Base-by-base conservation (phyloP, 2,797 vertebrate species). In the Microctenopoma steveboyesi region DNA sequence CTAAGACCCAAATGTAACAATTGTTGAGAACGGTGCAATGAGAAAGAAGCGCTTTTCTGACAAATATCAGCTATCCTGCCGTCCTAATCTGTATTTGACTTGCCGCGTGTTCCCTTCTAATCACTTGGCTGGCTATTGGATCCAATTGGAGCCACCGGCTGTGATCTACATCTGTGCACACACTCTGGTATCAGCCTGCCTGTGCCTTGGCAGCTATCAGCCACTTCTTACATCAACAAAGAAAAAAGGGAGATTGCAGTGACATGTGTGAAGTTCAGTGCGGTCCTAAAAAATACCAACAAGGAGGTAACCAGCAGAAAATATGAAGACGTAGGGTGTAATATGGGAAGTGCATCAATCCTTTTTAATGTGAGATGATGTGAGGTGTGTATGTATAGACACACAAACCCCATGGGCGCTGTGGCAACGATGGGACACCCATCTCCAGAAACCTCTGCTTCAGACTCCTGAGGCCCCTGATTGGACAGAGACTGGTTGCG, bases 351-450 rank as follows among this genome's bases (percentile, higher is more conserved):
- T 4, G 27, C 56, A 37, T 1, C 4, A 27, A 0, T 27, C 8
- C 13, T 52, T 18, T 47, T n/a, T 43, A 43, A 46, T 9, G 13
- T 39, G 40, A 8, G 16, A 25, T 7, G 7, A 35, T 8, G 33
- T 35, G 33, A 35, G 33, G 33, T 39, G 1, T 14, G 16, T 66
- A 51, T 60, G 40, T 78, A 37, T 49, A 57, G 49, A 66, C 47
- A 22, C 14, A 85, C 88, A 12, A 77, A 93, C 93, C 92, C 91
- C 1, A 76, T 89, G 71, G 90, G 81, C 12, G 91, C 92, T 35
- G 88, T 89, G 28, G 90, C 86, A 66, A 92, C 89, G 13, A 82
- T 85, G 68, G 90, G 90, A 78, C 91, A 90, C 30, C 89, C 90
- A 6, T 94, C 92, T 16, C 83, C 86, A 49, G 87, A 89, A 45